phyloP scores from a whole-genome alignment of 1,140 invertebrate species.

The Phymastichus coffea region DNA sequence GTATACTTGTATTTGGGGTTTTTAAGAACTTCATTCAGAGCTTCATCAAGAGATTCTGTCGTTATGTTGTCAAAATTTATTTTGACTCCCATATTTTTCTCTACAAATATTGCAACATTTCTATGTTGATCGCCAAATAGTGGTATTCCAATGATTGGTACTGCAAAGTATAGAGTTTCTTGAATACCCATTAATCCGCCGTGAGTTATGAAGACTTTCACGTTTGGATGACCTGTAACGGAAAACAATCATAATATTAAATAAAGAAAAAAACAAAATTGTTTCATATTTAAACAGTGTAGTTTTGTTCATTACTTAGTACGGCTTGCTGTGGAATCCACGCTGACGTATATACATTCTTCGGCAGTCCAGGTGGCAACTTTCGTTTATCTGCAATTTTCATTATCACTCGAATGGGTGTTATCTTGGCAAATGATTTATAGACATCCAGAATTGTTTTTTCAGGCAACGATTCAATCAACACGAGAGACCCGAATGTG shows the following conservation, averaged over 20 bases:
- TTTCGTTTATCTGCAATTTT: slow-evolving; percentile 27
- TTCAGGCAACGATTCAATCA: neutral
- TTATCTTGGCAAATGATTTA: slow-evolving; percentile 32
- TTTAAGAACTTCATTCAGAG: slow-evolving; percentile 27
- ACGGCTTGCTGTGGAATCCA: slow-evolving; percentile 30
- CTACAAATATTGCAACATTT: slow-evolving; percentile 50
- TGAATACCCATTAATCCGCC: slow-evolving; percentile 57
- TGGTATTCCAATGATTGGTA: slow-evolving; percentile 64
- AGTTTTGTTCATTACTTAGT: slow-evolving; percentile 29
- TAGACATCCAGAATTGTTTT: slow-evolving; percentile 21
- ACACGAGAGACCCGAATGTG: neutral
- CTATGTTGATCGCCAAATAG: slow-evolving; percentile 62
- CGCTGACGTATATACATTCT: slow-evolving; percentile 28
- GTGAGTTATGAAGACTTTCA: slow-evolving; percentile 52
- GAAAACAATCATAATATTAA: neutral
- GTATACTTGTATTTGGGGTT: slow-evolving; percentile 29
- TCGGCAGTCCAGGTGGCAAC: slow-evolving; percentile 26
- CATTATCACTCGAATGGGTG: slow-evolving; percentile 35
- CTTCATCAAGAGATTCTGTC: slow-evolving; percentile 22
- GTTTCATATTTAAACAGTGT: neutral
- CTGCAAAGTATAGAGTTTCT: slow-evolving; percentile 60
- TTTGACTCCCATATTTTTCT: slow-evolving; percentile 33
- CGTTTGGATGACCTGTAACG: slow-evolving; percentile 42
- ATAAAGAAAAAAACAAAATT: neutral
- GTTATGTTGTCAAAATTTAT: slow-evolving; percentile 29